A percentile compares a stretch with the other conserved stretches of the same genome.
Evolutionary conservation across 2,113 vertebrate species (phyloP).

Genomic region (Pyxicephalus adspersus): DNA sequence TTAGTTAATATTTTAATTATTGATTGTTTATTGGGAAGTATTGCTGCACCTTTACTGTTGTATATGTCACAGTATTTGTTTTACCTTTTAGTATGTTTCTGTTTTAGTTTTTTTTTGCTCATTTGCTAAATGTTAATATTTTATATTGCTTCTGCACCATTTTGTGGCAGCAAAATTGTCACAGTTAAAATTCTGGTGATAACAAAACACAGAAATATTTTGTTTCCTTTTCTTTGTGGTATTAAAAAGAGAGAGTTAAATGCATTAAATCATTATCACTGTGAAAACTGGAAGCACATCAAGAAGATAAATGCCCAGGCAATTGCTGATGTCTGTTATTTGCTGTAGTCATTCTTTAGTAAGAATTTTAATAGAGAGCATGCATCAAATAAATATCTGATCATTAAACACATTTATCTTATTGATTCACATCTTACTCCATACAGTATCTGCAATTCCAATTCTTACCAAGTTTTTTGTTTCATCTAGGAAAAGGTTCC

Average conservation of each 20-base stretch:
- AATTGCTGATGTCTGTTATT: constrained; percentile 31
- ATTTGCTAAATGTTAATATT: no score
- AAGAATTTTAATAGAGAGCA: constrained; percentile 33
- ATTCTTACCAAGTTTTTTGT: background rate
- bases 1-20: no score
- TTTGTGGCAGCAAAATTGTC: background rate
- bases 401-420: constrained; percentile 53
- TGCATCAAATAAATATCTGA: constrained; percentile 47
- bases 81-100: no score
- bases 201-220: background rate
- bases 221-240: constrained; percentile 13
- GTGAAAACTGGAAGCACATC: constrained; percentile 21
- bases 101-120: no score
- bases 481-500: constrained; percentile 17
- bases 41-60: no score
- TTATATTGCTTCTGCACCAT: no score
- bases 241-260: constrained; percentile 36
- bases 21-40: no score
- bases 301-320: constrained; percentile 23
- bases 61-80: no score
- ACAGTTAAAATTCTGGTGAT: background rate
- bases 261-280: constrained; percentile 40
- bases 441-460: constrained; percentile 33
- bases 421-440: constrained; percentile 49
- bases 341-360: constrained; percentile 34